Evolutionary conservation across 2,113 vertebrate genomes (phyloP), one percentile per base, ranked within the genome.

Genomic region (Hypanus sabinus): DNA sequence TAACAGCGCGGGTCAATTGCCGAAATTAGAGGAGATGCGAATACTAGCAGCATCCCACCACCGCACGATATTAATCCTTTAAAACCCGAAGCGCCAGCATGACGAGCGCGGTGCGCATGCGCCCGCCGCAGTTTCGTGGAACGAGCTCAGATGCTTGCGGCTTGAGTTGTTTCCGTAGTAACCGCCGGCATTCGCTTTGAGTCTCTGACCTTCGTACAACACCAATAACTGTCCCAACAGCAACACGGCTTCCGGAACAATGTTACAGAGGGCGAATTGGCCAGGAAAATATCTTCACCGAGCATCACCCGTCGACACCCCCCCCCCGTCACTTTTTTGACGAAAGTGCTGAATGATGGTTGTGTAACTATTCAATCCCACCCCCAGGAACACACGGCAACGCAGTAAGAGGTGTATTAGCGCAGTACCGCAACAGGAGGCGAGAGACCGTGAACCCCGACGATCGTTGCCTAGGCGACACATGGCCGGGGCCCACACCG

Each of bases 401-500:
- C 2, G n/a, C 30, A 68, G n/a, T 20, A 30, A 60, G 83, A 88
- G 27, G 83, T n/a, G 14, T 36, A 65, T 65, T 18, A 1, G 60
- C 62, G 85, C 9, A 6, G 85, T 33, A 90, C 85, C 85, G 18
- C 12, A 7, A 16, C 7, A 14, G 83, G 27, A 3, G 24, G 76
- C n/a, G 76, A 22, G 24, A 46, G 46, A 46, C 46, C 46, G 46
- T 46, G 46, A 46, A 46, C 46, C 30, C 75, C 30, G 2, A 10
- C n/a, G 0, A 10, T 36, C 1, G 88, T 91, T 70, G n/a, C 88
- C 18, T 1, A 12, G 73, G 36, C 30, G 65, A 62, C 38, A 14
- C 24, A 70, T 94, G 94, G 33, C 62, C 8, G 20, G 87, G 10
- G 87, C n/a, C 0, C 96, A 98, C 0, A 95, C 96, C 0, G 96